Conservation (phyloP, 2,888 invertebrate genomes). For the Volucella zonaria region DNA sequence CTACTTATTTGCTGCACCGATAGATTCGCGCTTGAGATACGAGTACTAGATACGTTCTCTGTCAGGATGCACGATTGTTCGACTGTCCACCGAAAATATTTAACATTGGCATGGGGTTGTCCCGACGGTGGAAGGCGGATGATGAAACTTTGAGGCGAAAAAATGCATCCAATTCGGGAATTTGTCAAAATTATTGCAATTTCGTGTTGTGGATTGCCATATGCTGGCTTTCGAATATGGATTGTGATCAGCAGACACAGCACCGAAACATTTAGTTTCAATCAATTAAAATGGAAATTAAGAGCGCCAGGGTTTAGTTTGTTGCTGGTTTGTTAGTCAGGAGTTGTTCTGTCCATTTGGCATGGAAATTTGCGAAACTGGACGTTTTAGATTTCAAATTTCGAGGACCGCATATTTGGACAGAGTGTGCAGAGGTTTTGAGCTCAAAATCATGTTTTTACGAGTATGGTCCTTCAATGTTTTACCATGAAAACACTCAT, state of each 20-base stretch:
- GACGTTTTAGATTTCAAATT: no score
- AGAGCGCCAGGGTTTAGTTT: constrained; percentile 26
- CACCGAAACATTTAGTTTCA: constrained; percentile 55
- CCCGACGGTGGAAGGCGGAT: background rate
- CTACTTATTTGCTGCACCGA: constrained; percentile 5
- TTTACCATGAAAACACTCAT: no score
- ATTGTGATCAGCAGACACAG: constrained; percentile 50
- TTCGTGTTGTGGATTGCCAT: constrained; percentile 34
- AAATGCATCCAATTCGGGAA: constrained; percentile 44
- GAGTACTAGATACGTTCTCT: constrained; percentile 54
- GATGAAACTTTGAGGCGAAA: constrained; percentile 24
- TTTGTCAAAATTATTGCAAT: constrained; percentile 71
- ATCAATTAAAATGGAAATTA: constrained; percentile 63
- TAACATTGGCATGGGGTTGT: background rate
- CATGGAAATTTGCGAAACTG: no score
- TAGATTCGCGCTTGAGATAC: constrained; percentile 57
- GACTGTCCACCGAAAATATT: constrained; percentile 41
- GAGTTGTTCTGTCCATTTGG: no score
- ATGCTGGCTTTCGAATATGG: constrained; percentile 35
- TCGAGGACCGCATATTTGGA: no score
- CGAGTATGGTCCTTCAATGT: no score
- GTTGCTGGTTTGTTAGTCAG: background rate
- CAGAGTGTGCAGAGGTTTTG: no score
- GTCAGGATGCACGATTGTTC: constrained; percentile 45
- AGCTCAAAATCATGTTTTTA: no score